A percentile compares a stretch with the other conserved stretches of the same genome.
Evolutionary conservation across 2,797 vertebrate species (phyloP).

Genomic region (Cuculus canorus): DNA sequence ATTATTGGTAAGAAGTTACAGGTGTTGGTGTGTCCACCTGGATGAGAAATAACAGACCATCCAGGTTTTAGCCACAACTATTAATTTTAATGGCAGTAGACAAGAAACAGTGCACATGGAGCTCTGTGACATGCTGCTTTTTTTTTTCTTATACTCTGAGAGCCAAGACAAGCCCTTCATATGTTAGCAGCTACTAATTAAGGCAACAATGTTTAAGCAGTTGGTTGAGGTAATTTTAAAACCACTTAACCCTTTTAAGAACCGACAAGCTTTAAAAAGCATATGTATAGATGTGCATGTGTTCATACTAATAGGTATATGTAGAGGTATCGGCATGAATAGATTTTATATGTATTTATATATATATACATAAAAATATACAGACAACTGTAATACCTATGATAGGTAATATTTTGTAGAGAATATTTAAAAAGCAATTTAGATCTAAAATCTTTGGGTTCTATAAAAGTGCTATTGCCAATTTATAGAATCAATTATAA

Average conservation of each 20-base stretch:
- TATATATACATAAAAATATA: not conserved
- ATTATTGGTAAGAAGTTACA: not conserved
- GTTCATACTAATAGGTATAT: not conserved
- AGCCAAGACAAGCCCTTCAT: conserved; percentile 60
- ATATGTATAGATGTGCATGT: not conserved
- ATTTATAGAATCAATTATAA: not conserved
- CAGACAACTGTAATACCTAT: not conserved
- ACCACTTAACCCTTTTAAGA: conserved; percentile 47
- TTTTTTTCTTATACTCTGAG: not conserved
- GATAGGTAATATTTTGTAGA: not conserved
- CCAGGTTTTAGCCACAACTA: not conserved
- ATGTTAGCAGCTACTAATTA: conserved; percentile 71
- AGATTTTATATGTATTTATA: not conserved
- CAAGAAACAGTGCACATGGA: conserved; percentile 27
- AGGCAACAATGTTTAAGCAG: conserved; percentile 62
- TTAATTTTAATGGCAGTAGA: conserved; percentile 54
- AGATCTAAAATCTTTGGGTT: not conserved
- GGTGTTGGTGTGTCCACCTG: not conserved
- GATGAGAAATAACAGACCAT: not conserved
- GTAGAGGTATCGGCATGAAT: not conserved
- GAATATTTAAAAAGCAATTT: not conserved
- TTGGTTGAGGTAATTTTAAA: conserved; percentile 63
- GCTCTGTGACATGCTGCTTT: conserved; percentile 52
- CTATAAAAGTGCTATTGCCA: not conserved
- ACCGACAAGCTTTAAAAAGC: not conserved